A percentile compares a stretch with the other conserved stretches of the same genome.
These are phyloP conservation scores for Helicoverpa armigera DNA, from an alignment of 1,140 invertebrate genomes.

Conservation along the genomic window DNA sequence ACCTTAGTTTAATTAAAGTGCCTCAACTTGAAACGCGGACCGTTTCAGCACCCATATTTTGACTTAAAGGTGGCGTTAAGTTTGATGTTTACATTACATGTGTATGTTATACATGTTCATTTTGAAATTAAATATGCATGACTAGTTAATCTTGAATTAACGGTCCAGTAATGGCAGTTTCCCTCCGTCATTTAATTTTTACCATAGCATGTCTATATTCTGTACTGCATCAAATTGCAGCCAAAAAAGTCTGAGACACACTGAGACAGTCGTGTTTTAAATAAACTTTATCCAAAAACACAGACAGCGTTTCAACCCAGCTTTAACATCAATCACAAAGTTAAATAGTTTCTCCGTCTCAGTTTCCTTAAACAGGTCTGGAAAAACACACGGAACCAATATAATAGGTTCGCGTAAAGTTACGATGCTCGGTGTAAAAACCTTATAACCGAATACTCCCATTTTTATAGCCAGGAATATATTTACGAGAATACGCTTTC, in stretches of 20 bases:
- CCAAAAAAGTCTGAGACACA: too few relatives aligned
- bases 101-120: too few relatives aligned
- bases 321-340: not conserved
- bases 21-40: slow-evolving; percentile 56
- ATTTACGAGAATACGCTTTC: slow-evolving; percentile 78
- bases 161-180: too few relatives aligned
- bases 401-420: slow-evolving; percentile 59
- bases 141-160: too few relatives aligned
- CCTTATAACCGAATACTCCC: slow-evolving; percentile 73
- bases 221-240: too few relatives aligned
- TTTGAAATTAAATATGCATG: too few relatives aligned
- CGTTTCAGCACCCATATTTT: slow-evolving; percentile 54
- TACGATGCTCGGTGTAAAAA: slow-evolving; percentile 73
- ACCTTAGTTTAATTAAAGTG: slow-evolving; percentile 84
- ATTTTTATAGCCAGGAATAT: slow-evolving; percentile 78
- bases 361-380: not conserved
- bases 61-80: slow-evolving; percentile 43
- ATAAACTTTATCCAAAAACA: too few relatives aligned
- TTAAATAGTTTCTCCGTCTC: not conserved
- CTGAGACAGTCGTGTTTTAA: too few relatives aligned
- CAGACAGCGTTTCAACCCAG: not conserved
- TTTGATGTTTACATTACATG: not conserved
- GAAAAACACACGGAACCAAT: slow-evolving; percentile 36
- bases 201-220: too few relatives aligned
- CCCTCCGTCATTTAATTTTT: too few relatives aligned